A percentile compares a stretch with the other conserved stretches of the same genome.
Evolutionary conservation across 1,140 invertebrate species (phyloP).

Genomic region (Rhopalosiphum maidis): DNA sequence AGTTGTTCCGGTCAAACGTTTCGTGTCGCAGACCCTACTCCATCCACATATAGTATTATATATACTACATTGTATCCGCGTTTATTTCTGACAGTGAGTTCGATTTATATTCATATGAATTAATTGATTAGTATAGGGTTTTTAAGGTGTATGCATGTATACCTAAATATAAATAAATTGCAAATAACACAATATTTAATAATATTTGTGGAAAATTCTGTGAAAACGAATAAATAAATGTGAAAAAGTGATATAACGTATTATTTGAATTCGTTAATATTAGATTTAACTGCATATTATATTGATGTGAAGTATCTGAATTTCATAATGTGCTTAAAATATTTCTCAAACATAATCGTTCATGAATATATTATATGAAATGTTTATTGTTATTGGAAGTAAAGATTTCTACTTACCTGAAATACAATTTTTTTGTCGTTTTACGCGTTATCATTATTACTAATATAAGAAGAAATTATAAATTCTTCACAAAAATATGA

Average conservation of each 20-base stretch:
- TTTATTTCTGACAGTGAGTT: not conserved
- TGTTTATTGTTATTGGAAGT: too few relatives aligned
- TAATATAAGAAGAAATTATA: not conserved
- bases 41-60: not conserved
- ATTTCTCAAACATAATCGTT: too few relatives aligned
- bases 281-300: too few relatives aligned
- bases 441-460: not conserved
- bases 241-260: too few relatives aligned
- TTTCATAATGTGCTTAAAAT: too few relatives aligned
- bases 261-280: too few relatives aligned
- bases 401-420: not conserved
- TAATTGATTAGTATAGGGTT: not conserved
- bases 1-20: constrained; percentile 31
- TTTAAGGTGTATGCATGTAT: not conserved
- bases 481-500: not conserved
- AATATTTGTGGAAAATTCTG: too few relatives aligned
- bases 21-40: not conserved
- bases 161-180: too few relatives aligned
- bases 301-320: too few relatives aligned
- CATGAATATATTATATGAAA: not conserved
- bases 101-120: not conserved
- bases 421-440: not conserved
- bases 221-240: too few relatives aligned
- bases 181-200: not conserved
- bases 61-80: not conserved